Evolutionary conservation across 2,113 vertebrate genomes (phyloP).

Genomic region (Ptilorrhoa leucosticta): DNA sequence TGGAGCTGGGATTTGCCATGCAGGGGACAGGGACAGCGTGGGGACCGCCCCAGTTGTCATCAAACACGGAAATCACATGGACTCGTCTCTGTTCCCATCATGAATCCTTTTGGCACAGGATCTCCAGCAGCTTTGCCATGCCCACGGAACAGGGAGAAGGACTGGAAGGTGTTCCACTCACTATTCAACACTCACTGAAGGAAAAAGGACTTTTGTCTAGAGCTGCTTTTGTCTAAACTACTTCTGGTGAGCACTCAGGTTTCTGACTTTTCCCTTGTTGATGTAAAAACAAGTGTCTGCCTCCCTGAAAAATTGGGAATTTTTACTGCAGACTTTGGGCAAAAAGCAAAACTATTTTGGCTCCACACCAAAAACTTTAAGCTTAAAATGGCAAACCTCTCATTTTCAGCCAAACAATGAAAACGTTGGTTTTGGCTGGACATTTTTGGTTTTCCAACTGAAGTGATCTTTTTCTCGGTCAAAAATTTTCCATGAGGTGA

Average conservation of each 20-base stretch:
- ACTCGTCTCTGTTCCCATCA: background rate
- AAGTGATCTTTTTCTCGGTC: constrained; percentile 39
- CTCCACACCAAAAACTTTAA: constrained; percentile 13
- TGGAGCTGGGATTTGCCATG: background rate
- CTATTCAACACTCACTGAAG: background rate
- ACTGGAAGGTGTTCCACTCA: fast-evolving
- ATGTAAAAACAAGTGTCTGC: constrained; percentile 39
- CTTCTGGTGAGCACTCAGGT: background rate
- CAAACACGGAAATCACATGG: background rate
- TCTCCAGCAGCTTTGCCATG: background rate
- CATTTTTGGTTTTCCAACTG: constrained; percentile 53
- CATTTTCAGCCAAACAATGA: constrained; percentile 59
- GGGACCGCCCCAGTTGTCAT: background rate
- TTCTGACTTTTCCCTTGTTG: background rate
- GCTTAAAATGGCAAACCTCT: constrained; percentile 59
- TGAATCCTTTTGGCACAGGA: background rate
- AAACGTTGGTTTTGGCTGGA: constrained; percentile 61
- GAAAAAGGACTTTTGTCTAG: background rate
- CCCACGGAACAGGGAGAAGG: background rate
- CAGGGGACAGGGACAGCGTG: background rate
- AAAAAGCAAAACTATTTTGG: constrained; percentile 46
- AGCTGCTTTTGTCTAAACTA: background rate
- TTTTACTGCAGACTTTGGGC: constrained; percentile 50
- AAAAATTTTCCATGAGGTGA: constrained; percentile 65
- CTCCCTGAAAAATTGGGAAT: constrained; percentile 30